Evolutionary conservation across 2,797 vertebrate species (phyloP), one percentile per base, ranked within the genome.

Genomic region (Avahi laniger): DNA sequence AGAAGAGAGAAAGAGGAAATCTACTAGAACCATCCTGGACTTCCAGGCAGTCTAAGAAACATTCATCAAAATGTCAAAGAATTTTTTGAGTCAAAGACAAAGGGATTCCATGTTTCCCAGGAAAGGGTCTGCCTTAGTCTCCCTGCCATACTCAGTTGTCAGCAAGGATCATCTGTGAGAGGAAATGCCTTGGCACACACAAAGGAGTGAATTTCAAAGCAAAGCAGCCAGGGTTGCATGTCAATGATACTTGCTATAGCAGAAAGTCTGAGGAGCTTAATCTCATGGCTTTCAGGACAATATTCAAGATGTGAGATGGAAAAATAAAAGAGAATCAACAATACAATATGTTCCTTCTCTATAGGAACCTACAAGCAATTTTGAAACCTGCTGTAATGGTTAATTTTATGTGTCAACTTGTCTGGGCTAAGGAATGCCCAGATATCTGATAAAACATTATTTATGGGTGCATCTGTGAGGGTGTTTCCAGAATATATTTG

Each of bases 21-120:
- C 14, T 2, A 17, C 2, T 26, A 26, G 12, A 52, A 43, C 10
- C 10, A 33, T 5, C 22, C 2, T 28, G 11, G 6, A 18, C 7
- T 38, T 30, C 0, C 12, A 9, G 38, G 5, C 0, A 14, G 6
- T 43, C 35, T 61, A 79, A 72, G 1, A 11, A 70, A 20, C 79
- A 52, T n/a, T 83, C 2, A 5, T 8, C 14, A 87, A 73, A 33
- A 79, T 1, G 2, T n/a, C 33, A 85, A 28, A n/a, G 2, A 35
- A 1, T 28, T 78, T 65, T 38, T 30, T 73, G 20, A 90, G 12
- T 3, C 1, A 4, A 38, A 38, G 33, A 79, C 18, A n/a, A 52
- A 38, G 30, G 35, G 52, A 85, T 73, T 9, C 5, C 48, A 26
- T 33, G 43, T 81, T 50, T 93, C 38, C 26, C 43, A 79, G n/a